Percentiles rank a stretch among this genome's conserved stretches.
These are phyloP conservation scores for Xiphorhynchus erythropygius DNA, from an alignment of 2,797 vertebrate genomes.

Conservation along the genomic window DNA sequence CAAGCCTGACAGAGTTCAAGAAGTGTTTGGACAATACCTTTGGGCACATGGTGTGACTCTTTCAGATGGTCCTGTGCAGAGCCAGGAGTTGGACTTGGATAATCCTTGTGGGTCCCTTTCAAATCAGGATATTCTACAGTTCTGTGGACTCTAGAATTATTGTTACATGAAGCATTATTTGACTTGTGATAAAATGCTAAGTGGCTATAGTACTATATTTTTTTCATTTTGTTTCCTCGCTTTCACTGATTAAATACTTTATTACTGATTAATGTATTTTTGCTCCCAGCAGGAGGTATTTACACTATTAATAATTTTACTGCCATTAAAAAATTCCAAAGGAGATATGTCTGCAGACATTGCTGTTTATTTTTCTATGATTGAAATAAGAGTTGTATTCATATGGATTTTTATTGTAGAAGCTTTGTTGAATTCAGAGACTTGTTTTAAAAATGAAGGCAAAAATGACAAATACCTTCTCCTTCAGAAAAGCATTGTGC, in stretches of 20 bases:
- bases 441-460: not conserved
- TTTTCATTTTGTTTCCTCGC: not conserved
- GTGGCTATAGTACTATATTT: not conserved
- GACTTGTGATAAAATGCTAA: not conserved
- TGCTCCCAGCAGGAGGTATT: not conserved
- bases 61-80: not conserved
- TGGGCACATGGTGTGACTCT: not conserved
- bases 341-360: not conserved
- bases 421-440: not conserved
- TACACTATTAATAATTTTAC: not conserved
- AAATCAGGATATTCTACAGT: not conserved
- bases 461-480: not conserved
- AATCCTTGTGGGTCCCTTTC: not conserved
- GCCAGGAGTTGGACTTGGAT: not conserved
- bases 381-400: not conserved
- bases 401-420: not conserved
- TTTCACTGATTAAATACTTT: not conserved
- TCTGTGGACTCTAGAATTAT: not conserved
- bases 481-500: not conserved
- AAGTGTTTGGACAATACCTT: not conserved
- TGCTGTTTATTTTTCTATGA: not conserved
- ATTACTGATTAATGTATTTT: not conserved
- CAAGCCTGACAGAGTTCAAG: not conserved
- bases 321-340: not conserved
- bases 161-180: not conserved